Conservation (phyloP, 2,797 vertebrate species). For the Phoeniculus purpureus region DNA sequence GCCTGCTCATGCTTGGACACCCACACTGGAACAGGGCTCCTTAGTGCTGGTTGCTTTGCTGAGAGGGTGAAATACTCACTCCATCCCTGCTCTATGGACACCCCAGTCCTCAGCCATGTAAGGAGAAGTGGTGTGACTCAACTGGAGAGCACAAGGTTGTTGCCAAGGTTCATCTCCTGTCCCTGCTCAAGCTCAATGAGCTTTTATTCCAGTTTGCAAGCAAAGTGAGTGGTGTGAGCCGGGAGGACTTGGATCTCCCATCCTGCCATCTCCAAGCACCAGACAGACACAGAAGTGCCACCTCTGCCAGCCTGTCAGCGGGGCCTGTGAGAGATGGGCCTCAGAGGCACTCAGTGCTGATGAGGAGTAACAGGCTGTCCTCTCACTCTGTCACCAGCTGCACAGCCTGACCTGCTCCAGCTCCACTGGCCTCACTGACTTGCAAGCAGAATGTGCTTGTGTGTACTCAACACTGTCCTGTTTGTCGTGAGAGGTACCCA, state of each 20-base stretch:
- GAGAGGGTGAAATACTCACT: background rate
- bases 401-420: background rate
- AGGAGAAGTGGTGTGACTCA: background rate
- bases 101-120: background rate
- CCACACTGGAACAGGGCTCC: background rate
- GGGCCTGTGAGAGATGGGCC: background rate
- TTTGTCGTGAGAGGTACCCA: background rate
- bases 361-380: background rate
- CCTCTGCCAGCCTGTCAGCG: background rate
- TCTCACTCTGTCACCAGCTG: accelerated
- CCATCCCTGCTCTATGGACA: background rate
- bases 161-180: background rate
- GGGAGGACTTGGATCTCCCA: background rate
- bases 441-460: background rate
- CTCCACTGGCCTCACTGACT: background rate
- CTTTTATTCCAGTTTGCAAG: background rate
- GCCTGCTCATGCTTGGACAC: background rate
- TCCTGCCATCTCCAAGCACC: background rate
- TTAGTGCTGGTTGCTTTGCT: background rate
- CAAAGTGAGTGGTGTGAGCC: background rate
- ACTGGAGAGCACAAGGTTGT: background rate
- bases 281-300: accelerated
- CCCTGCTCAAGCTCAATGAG: accelerated
- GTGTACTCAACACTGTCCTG: accelerated
- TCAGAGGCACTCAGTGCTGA: background rate